Conservation (phyloP, 35 echinoderm and acorn worm species). For the Chiridota heheva region DNA sequence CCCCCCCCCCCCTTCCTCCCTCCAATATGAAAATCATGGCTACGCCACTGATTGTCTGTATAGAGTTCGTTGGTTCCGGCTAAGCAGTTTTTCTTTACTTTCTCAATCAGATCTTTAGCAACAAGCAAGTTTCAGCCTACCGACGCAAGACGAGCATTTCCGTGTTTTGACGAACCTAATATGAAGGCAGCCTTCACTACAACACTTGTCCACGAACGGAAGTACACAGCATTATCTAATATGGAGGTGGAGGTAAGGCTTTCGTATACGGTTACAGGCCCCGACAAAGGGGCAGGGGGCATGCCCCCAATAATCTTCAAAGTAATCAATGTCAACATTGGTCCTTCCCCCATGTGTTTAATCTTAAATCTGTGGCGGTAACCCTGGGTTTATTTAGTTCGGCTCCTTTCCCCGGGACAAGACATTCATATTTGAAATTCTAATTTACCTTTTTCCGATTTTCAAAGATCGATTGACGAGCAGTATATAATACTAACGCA, state of each 20-base stretch:
- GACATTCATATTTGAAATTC: no score
- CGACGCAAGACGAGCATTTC: slow-evolving; percentile 76
- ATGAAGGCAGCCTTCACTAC: slow-evolving; percentile 83
- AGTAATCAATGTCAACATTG: background rate
- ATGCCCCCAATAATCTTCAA: no score
- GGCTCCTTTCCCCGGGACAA: no score
- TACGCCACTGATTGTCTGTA: no score
- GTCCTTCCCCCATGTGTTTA: background rate
- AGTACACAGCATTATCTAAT: slow-evolving; percentile 84
- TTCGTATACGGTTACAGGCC: background rate
- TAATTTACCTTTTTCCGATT: no score
- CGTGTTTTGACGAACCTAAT: slow-evolving; percentile 92
- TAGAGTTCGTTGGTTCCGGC: no score
- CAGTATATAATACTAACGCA: no score
- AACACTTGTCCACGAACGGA: slow-evolving; percentile 56
- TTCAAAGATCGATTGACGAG: no score
- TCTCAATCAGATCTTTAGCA: slow-evolving; percentile 41
- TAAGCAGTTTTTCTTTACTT: slow-evolving; percentile 20
- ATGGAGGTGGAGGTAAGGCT: slow-evolving; percentile 62
- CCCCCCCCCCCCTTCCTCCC: no score
- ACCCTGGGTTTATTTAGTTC: no score
- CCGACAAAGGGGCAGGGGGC: background rate
- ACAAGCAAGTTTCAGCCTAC: slow-evolving; percentile 89
- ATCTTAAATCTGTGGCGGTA: background rate
- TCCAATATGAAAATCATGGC: no score